These are phyloP conservation scores for Scaptomyza parva DNA, from an alignment of 2,888 invertebrate genomes.

Conservation along the genomic window DNA sequence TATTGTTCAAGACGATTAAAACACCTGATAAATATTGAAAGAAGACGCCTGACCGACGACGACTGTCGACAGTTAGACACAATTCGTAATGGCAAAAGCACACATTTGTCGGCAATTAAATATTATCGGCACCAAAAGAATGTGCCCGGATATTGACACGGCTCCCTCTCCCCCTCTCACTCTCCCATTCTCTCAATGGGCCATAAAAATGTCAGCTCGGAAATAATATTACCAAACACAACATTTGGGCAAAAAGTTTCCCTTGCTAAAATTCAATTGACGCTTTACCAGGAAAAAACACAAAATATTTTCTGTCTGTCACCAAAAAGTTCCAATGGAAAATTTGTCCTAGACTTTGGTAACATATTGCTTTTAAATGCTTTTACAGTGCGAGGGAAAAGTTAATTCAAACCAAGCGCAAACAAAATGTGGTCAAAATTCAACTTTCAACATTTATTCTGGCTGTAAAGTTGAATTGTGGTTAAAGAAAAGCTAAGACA, in stretches of 20 bases:
- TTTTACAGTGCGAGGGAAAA: slow-evolving; percentile 3
- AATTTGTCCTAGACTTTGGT: slow-evolving; percentile 19
- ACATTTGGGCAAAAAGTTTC: slow-evolving; percentile 39
- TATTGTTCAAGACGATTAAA: slow-evolving; percentile 21
- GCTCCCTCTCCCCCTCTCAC: neutral
- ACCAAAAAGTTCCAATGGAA: slow-evolving; percentile 51
- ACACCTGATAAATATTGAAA: slow-evolving; percentile 24
- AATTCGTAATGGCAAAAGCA: neutral
- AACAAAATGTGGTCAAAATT: slow-evolving; percentile 15
- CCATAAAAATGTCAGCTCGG: slow-evolving; percentile 44
- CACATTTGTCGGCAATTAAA: slow-evolving; percentile 53
- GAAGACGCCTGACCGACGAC: slow-evolving; percentile 30
- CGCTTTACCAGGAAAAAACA: neutral
- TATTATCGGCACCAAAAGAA: slow-evolving; percentile 1
- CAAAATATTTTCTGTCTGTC: slow-evolving; percentile 17
- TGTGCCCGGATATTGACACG: neutral
- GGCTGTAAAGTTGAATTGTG: neutral
- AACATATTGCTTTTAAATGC: slow-evolving; percentile 34
- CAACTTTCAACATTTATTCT: no score
- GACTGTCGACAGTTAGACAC: slow-evolving; percentile 27
- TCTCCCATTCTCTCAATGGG: neutral
- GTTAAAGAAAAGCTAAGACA: neutral
- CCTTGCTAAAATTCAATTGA: slow-evolving; percentile 42
- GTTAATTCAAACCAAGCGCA: neutral
- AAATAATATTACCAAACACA: slow-evolving; percentile 31